These are phyloP conservation scores for Listronotus oregonensis DNA, from an alignment of 1,140 invertebrate species.

Conservation along the genomic window DNA sequence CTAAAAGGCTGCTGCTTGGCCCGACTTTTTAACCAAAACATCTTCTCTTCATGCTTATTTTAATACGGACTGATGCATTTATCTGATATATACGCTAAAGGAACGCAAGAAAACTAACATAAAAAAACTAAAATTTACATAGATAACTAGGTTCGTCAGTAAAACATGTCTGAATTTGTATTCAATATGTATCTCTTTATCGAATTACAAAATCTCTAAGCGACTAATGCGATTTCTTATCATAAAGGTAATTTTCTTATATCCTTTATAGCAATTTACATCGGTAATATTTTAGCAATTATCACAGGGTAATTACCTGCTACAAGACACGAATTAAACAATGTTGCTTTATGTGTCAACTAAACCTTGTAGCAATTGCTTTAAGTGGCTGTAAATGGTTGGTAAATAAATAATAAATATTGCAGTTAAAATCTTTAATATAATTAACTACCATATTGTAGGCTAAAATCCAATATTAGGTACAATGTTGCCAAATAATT, in stretches of 20 bases:
- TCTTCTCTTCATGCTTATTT: too few species aligned
- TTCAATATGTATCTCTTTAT: constrained; percentile 22
- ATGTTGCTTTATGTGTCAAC: background rate
- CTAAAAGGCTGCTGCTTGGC: too few species aligned
- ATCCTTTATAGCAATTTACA: constrained; percentile 12
- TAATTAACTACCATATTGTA: background rate
- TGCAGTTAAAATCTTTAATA: background rate
- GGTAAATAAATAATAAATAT: background rate
- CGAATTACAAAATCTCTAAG: constrained; percentile 12
- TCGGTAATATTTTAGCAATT: constrained; percentile 19
- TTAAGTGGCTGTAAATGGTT: background rate
- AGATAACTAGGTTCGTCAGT: too few species aligned
- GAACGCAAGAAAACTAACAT: too few species aligned
- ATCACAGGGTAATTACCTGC: constrained; percentile 12
- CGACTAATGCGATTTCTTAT: constrained; percentile 20
- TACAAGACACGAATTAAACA: background rate
- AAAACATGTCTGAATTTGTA: constrained; percentile 3
- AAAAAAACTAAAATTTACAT: too few species aligned
- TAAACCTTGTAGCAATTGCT: background rate
- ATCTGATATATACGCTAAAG: too few species aligned
- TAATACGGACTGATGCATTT: too few species aligned
- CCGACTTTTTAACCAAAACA: too few species aligned
- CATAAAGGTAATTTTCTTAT: constrained; percentile 14
- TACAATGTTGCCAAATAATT: too few species aligned
- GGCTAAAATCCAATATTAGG: background rate